Evolutionary conservation across 2,797 vertebrate species (phyloP).

Genomic region (Pteronotus mesoamericanus): DNA sequence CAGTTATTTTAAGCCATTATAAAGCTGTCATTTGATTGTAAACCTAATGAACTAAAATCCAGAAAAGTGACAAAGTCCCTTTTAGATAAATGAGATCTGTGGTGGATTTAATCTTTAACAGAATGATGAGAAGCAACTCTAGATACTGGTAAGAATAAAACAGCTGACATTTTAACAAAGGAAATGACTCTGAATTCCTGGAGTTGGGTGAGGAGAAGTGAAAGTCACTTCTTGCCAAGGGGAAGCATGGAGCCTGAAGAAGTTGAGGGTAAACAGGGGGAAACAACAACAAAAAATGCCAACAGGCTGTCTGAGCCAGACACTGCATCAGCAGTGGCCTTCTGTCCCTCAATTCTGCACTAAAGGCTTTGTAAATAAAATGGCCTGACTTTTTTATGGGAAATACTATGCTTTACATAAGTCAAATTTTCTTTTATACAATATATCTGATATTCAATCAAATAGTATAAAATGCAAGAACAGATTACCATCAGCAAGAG

Average conservation of each 20-base stretch:
- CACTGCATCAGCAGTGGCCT: neutral
- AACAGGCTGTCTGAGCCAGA: neutral
- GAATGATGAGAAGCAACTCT: too few relatives aligned
- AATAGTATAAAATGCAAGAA: neutral
- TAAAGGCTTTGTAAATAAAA: neutral
- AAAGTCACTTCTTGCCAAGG: neutral
- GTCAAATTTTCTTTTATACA: neutral
- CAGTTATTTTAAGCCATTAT: neutral
- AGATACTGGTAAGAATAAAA: neutral
- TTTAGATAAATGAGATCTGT: neutral
- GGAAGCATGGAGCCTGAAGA: neutral
- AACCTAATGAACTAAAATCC: neutral
- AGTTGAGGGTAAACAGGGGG: neutral
- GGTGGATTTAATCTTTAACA: neutral
- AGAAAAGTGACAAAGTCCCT: neutral
- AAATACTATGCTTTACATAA: neutral
- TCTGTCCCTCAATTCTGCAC: neutral
- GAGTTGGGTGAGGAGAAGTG: neutral
- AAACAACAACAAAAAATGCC: neutral
- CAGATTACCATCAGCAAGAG: neutral
- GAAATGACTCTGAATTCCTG: neutral
- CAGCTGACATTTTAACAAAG: neutral
- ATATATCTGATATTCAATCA: neutral
- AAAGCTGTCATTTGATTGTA: neutral
- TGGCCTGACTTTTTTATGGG: neutral